A percentile compares a stretch with the other conserved stretches of the same genome.
These are phyloP conservation scores for Conops quadrifasciatus DNA, from an alignment of 2,888 invertebrate species.

Conservation along the genomic window DNA sequence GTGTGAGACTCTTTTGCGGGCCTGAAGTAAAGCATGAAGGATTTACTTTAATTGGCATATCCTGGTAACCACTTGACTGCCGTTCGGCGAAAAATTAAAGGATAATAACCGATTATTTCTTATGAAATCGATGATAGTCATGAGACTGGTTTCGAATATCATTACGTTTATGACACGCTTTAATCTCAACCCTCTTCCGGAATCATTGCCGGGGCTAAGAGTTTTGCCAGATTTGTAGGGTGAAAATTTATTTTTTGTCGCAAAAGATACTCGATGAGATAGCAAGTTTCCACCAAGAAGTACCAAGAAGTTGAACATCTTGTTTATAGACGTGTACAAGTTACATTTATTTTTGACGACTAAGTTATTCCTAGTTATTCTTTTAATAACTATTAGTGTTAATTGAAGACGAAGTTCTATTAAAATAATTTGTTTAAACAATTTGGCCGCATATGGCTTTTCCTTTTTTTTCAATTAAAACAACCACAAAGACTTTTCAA, in stretches of 20 bases:
- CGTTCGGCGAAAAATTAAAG: slow-evolving; percentile 7
- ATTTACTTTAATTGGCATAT: background rate
- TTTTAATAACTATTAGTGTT: too few relatives aligned
- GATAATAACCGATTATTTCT: background rate
- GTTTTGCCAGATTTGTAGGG: background rate
- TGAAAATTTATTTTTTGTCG: too few relatives aligned
- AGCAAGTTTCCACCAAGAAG: background rate
- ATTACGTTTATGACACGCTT: slow-evolving; percentile 32
- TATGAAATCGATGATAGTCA: background rate
- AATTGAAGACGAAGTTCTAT: too few relatives aligned
- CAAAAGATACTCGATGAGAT: background rate
- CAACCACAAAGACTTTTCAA: slow-evolving; percentile 30
- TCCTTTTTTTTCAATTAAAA: slow-evolving; percentile 12
- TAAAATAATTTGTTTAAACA: too few relatives aligned
- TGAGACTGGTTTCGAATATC: slow-evolving; percentile 8
- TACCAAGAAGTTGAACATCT: too few relatives aligned
- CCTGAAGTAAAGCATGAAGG: background rate
- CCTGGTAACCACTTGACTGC: background rate
- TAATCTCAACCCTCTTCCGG: background rate
- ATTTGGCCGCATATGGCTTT: background rate
- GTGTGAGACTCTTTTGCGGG: background rate
- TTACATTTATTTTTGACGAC: too few relatives aligned
- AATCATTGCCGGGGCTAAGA: background rate
- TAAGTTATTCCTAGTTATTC: too few relatives aligned
- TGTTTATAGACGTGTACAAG: too few relatives aligned